Conservation (phyloP, 2,888 invertebrate species). For the Melanostoma scalare region DNA sequence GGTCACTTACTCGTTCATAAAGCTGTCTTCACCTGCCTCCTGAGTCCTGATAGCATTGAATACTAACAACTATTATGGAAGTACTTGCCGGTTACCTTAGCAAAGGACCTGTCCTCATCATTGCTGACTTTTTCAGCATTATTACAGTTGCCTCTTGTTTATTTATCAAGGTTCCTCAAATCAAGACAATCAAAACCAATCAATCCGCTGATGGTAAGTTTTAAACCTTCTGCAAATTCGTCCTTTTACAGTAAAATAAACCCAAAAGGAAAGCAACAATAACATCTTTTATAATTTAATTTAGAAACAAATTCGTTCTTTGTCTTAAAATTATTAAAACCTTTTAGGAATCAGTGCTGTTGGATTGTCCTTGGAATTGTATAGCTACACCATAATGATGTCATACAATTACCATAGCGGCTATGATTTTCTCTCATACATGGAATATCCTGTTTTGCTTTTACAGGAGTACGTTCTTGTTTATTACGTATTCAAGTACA, state of each 20-base stretch:
- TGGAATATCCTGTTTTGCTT: slow-evolving; percentile 92
- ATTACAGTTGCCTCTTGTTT: slow-evolving; percentile 90
- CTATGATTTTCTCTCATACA: slow-evolving; percentile 89
- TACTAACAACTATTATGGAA: slow-evolving; percentile 40
- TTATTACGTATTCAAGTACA: slow-evolving; percentile 87
- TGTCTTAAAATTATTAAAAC: slow-evolving; percentile 22
- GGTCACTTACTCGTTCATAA: background rate
- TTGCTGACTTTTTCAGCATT: slow-evolving; percentile 86
- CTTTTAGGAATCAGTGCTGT: slow-evolving; percentile 80
- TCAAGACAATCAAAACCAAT: slow-evolving; percentile 85
- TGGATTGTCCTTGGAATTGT: slow-evolving; percentile 82
- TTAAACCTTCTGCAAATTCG: background rate
- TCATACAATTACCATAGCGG: slow-evolving; percentile 90
- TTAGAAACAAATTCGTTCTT: no score
- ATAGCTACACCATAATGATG: slow-evolving; percentile 90
- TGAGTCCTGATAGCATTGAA: background rate
- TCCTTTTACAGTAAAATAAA: no score
- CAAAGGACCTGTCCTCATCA: slow-evolving; percentile 78
- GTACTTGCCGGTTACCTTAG: slow-evolving; percentile 77
- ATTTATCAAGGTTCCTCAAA: slow-evolving; percentile 92
- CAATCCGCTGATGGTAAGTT: slow-evolving; percentile 88
- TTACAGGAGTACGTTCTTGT: slow-evolving; percentile 89
- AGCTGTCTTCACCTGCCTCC: background rate
- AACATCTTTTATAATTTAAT: no score
- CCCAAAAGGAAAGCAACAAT: no score